Base-by-base conservation (phyloP, 2,113 vertebrate species). In the Oenanthe melanoleuca region DNA sequence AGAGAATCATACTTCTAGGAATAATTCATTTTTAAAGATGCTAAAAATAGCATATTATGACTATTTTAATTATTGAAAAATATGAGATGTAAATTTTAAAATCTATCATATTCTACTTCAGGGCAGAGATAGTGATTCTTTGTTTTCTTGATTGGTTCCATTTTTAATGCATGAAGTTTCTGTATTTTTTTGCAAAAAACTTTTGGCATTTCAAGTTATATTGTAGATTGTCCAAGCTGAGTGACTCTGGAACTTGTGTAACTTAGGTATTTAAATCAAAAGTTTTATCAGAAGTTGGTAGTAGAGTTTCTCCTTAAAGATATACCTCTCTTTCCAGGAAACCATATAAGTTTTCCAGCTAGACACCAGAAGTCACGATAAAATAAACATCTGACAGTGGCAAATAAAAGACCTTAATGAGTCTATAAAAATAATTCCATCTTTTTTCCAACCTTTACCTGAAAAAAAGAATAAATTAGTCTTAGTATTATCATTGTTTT, bases 111-210 rank as follows among this genome's bases (percentile, higher is more conserved):
- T 65, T 80, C 4, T 12, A 18, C 42, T 69, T 29, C 37, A 66
- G 21, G 16, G 11, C 26, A 92, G 33, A 55, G 38, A 64, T 31
- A n/a, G 3, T 50, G 63, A 72, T 50, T 88, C 50, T 28, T 89
- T 71, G 45, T 91, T 95, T 71, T n/a, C 12, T 45, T 88, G 28
- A 86, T 18, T 69, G 3, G 25, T 82, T 45, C 11, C 37, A 19
- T 61, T 83, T 85, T 91, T 70, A 77, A 45, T 53, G 15, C 82
- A 84, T 26, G 7, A 14, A 63, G 20, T 82, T 37, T 2, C 42
- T 70, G 78, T 25, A 12, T n/a, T 89, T 91, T 85, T 19, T 66
- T 77, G 24, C 34, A 92, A 93, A 93, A 93, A 91, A 87, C 7
- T 38, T 81, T 92, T 77, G 44, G 5, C 12, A 73, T 90, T 92